Percentiles rank a stretch among this genome's conserved stretches.
Conservation (phyloP, 1,140 invertebrate genomes). For the Leptinotarsa lineolata region DNA sequence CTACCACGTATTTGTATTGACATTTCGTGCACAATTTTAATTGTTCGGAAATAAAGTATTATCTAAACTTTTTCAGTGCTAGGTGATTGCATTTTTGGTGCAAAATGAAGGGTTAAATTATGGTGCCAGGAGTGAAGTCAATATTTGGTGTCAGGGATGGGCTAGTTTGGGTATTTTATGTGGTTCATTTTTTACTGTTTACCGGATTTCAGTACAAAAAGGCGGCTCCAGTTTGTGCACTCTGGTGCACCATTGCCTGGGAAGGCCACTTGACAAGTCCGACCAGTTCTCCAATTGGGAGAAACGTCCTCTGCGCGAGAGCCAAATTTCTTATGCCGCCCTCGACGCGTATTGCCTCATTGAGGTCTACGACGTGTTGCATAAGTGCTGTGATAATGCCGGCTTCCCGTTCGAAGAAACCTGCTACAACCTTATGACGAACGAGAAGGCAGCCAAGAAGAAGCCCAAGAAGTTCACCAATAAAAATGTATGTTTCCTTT, state of each 20-base stretch:
- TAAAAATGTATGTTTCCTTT: constrained; percentile 13
- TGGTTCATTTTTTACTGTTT: no score
- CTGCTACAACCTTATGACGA: constrained; percentile 60
- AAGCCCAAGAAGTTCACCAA: constrained; percentile 54
- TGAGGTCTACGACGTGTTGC: constrained; percentile 70
- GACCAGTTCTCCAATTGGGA: constrained; percentile 91
- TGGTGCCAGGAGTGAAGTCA: no score
- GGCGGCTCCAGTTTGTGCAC: constrained; percentile 65
- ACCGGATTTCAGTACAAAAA: constrained; percentile 44
- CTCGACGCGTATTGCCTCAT: constrained; percentile 80
- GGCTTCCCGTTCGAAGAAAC: constrained; percentile 66
- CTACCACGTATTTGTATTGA: no score
- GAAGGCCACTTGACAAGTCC: constrained; percentile 73
- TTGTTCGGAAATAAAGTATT: no score
- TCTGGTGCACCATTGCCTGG: constrained; percentile 73
- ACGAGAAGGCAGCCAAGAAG: constrained; percentile 56
- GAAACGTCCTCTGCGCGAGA: constrained; percentile 71
- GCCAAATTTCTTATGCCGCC: constrained; percentile 81
- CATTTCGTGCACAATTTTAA: no score
- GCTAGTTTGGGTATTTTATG: no score
- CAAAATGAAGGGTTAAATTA: no score
- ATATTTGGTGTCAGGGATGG: no score
- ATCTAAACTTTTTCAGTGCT: no score
- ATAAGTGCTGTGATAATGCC: constrained; percentile 57
- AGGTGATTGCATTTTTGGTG: no score